Percentiles rank a stretch among this genome's conserved stretches.
These are phyloP conservation scores for Nannoperca australis DNA, from an alignment of 2,797 vertebrate species.

Conservation along the genomic window DNA sequence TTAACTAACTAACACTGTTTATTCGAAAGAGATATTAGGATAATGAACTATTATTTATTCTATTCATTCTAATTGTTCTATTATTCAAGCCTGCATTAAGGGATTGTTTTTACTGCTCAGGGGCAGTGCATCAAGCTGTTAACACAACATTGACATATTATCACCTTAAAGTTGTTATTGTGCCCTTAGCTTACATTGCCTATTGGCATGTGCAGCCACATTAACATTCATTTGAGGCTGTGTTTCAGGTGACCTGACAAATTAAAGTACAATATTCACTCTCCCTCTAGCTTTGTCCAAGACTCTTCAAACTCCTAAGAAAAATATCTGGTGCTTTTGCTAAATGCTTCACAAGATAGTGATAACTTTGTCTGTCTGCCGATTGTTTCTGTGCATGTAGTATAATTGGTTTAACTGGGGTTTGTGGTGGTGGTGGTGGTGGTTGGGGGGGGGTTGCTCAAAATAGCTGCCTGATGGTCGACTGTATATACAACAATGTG, in stretches of 20 bases:
- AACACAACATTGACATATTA: neutral
- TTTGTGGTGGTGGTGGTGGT: too few species aligned
- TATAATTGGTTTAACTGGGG: neutral
- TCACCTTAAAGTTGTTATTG: neutral
- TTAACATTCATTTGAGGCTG: neutral
- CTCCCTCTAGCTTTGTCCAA: neutral
- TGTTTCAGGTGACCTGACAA: neutral
- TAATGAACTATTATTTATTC: neutral
- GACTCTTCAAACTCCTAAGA: neutral
- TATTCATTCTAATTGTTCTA: neutral
- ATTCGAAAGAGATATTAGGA: neutral
- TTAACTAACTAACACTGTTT: neutral
- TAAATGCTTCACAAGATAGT: neutral
- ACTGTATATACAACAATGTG: neutral
- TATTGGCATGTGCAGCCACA: neutral
- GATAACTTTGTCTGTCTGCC: neutral
- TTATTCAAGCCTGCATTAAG: neutral
- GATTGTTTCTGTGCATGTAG: neutral
- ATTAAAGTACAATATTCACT: neutral
- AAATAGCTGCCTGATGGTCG: neutral
- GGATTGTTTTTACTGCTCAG: neutral
- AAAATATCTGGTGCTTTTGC: neutral
- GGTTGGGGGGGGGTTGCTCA: too few species aligned
- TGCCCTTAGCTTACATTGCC: neutral
- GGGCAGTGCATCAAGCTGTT: neutral